Base-by-base conservation (phyloP, 2,797 vertebrate species). In the Acanthurus leucopareius region DNA sequence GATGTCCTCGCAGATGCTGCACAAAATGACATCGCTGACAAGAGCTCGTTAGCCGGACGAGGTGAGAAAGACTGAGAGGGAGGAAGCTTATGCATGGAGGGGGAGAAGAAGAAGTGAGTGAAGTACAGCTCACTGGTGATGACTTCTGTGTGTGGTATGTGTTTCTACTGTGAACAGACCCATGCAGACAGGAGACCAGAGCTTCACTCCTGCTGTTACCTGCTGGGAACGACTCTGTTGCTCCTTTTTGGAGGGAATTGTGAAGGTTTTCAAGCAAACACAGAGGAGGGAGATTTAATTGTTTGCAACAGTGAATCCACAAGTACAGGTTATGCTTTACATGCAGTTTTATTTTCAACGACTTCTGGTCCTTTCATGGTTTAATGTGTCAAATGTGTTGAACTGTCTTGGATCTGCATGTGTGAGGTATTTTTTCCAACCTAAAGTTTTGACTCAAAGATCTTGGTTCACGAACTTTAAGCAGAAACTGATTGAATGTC, bases 61-160 rank as follows among this genome's bases (percentile, higher is more conserved):
- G 3, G n/a, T 57, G 42, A 47, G 15, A 53, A 13, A 20, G 32
- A 69, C 19, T 54, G 59, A 28, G 73, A 72, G 52, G 0, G 60
- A 44, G 38, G 28, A 63, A 65, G 11, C 9, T 22, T 8, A 14
- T 42, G 15, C 13, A 53, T 15, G 19, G 42, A 75, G 22, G 17
- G 8, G 25, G 40, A 48, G 61, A 59, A 48, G 51, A 70, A 32
- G 28, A 0, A 45, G 40, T 14, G 44, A 54, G 69, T 6, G 8
- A 13, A 67, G 15, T 22, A 51, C 47, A 19, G 63, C 28, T 68
- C 35, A 25, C 47, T 69, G 53, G n/a, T 72, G 68, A 68, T 62
- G 77, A 81, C 73, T 83, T 28, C 17, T 78, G 19, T 77, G 79
- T 54, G 49, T 77, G 80, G 72, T 67, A 68, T 86, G 85, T 45